phyloP scores from a whole-genome alignment of 2,113 vertebrate species.

The Alaudala cheleensis region DNA sequence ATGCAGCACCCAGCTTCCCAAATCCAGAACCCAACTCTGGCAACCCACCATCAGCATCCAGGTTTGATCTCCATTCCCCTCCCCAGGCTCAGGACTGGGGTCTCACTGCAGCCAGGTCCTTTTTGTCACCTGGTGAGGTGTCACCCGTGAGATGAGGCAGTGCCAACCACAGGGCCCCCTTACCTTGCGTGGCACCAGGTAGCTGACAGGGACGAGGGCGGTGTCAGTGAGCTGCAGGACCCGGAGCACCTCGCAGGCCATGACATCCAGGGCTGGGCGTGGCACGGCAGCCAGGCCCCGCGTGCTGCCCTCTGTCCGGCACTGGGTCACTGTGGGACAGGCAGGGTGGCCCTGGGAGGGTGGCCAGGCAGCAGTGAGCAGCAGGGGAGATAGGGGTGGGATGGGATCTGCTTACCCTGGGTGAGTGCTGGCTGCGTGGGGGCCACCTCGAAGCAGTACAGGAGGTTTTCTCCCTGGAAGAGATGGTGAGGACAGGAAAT shows the following conservation, averaged over 20 bases:
- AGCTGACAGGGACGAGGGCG: constrained; percentile 87
- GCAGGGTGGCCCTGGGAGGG: background rate
- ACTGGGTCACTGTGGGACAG: constrained; percentile 83
- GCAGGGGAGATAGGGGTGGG: accelerated
- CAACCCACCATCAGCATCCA: background rate
- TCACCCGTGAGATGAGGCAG: background rate
- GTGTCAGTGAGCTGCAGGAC: constrained; percentile 88
- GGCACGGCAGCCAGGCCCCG: constrained; percentile 82
- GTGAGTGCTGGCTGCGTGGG: constrained; percentile 76
- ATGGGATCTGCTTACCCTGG: constrained; percentile 76
- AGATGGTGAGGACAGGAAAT: background rate
- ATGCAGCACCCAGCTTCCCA: accelerated
- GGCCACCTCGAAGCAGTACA: constrained; percentile 86
- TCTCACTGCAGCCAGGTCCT: background rate
- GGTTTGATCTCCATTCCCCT: background rate
- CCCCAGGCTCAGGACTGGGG: background rate
- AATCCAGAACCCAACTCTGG: background rate
- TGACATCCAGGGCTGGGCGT: constrained; percentile 82
- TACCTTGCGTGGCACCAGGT: constrained; percentile 93
- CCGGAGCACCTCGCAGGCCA: constrained; percentile 88
- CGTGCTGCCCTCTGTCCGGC: constrained; percentile 77
- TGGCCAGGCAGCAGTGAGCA: background rate
- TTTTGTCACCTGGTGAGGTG: background rate
- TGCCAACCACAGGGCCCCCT: background rate
- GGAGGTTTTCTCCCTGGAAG: constrained; percentile 83